Base-by-base conservation (phyloP, 2,888 invertebrate species). In the Scaptomyza caliginosa region DNA sequence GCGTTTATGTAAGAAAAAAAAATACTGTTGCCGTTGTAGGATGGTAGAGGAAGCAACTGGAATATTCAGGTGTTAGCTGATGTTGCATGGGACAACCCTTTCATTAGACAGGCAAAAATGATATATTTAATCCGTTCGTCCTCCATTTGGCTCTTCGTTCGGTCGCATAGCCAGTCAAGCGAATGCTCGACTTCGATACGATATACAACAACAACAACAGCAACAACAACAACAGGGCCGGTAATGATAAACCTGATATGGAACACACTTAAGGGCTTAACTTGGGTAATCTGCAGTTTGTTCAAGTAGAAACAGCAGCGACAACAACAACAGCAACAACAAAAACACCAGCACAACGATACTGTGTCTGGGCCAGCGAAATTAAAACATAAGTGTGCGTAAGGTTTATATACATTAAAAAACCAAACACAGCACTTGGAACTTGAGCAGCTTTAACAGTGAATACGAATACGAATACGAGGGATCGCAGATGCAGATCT, bases 201-300 rank as follows among this genome's bases (percentile, higher is more conserved):
- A 46, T 46, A 56, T 30, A 16, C 63, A 55, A 55, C 62, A 51
- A 34, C 46, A 60, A 49, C 2, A 34, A 13, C 2, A 13, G 16
- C 7, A 16, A 3, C 16, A 34, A 13, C 62, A 51, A 55, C 69
- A 52, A 38, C 49, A 57, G 42, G 67, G 23, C 54, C 40, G 55
- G 50, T 48, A 76, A 74, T 74, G 88, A 83, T 83, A 83, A 87
- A 83, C 83, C 88, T 82, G 83, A 83, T 83, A 87, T 85, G 85
- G 65, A 74, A 86, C 86, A 88, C 88, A 86, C 80, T 87, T 86
- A 85, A 84, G 88, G 84, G 88, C 83, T 87, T 88, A 87, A 86
- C 88, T 82, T 56, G 80, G 82, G 70, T 83, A 84, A 84, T 88
- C 84, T 87, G 73, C 88, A 79, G 72, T 72, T 62, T 74, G 77